phyloP scores from a whole-genome alignment of 2,113 vertebrate genomes.

The Peromyscus maniculatus region DNA sequence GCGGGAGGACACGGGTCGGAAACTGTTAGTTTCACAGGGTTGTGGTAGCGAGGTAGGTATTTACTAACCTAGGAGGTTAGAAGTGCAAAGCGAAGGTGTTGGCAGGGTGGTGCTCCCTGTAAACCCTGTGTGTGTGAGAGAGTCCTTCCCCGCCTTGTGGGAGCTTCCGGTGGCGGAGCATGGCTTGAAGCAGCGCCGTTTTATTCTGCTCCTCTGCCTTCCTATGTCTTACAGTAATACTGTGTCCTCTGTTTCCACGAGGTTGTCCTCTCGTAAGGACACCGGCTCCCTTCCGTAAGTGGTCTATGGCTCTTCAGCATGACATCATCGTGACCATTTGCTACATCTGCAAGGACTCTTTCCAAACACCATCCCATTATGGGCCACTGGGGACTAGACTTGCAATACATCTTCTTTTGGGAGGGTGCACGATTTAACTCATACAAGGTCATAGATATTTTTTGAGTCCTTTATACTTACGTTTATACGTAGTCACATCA shows the following conservation, averaged over 20 bases:
- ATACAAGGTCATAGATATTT: neutral
- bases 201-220: neutral
- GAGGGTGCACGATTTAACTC: neutral
- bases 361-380: neutral
- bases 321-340: neutral
- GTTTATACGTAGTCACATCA: neutral
- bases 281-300: neutral
- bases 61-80: neutral
- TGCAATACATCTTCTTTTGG: neutral
- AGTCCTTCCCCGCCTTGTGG: neutral
- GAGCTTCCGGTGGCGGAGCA: neutral
- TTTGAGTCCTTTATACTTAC: conserved; percentile 17
- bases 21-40: neutral
- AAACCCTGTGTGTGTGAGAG: neutral
- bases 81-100: neutral
- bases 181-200: neutral
- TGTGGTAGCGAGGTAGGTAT: neutral
- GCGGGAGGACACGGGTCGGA: neutral
- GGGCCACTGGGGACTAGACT: neutral
- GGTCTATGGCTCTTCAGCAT: neutral
- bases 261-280: neutral
- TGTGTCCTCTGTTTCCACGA: neutral
- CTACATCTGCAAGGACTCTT: neutral
- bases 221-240: neutral
- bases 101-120: neutral